Percentiles rank a stretch among this genome's conserved stretches.
Conservation (phyloP, 2,113 vertebrate genomes). For the Notothenia coriiceps region DNA sequence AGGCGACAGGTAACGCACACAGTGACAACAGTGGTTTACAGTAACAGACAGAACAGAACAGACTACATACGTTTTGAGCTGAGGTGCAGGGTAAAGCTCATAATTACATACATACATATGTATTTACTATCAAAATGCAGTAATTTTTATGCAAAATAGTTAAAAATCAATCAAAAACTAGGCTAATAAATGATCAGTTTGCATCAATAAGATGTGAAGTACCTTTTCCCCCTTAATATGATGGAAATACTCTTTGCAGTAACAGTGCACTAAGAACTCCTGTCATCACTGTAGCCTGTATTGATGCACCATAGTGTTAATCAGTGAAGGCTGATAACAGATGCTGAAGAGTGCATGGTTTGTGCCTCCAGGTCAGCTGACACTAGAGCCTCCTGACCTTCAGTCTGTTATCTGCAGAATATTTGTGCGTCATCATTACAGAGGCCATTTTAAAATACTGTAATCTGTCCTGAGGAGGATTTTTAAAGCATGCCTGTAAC, state of each 20-base stretch:
- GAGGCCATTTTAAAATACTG: not conserved
- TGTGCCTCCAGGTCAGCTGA: conserved; percentile 21
- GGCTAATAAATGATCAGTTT: not conserved
- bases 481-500: not conserved
- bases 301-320: too few relatives aligned
- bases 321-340: not conserved
- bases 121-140: not conserved
- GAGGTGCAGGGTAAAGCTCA: not conserved
- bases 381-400: conserved; percentile 12
- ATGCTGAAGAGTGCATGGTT: not conserved
- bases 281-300: too few relatives aligned
- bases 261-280: too few relatives aligned
- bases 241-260: too few relatives aligned
- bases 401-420: not conserved
- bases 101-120: not conserved
- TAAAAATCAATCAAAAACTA: not conserved
- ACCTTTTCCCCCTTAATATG: too few relatives aligned
- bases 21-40: not conserved
- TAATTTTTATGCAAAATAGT: too few relatives aligned
- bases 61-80: not conserved
- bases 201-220: too few relatives aligned
- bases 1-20: not conserved
- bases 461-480: not conserved
- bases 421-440: too few relatives aligned
- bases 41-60: too few relatives aligned